Conservation (phyloP, 2,888 invertebrate species). For the Mantis religiosa region DNA sequence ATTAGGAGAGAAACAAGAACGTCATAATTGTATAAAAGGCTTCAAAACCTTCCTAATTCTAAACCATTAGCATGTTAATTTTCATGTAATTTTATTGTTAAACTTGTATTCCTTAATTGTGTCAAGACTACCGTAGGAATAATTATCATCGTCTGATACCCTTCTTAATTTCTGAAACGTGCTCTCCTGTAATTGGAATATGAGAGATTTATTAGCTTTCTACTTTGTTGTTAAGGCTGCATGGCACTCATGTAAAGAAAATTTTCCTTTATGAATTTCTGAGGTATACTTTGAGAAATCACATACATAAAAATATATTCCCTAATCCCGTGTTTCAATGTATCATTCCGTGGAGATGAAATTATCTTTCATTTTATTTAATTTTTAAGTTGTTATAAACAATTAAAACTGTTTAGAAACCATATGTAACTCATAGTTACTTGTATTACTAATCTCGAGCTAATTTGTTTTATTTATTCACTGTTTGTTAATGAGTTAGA, state of each 20-base stretch:
- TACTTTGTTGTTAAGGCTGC: neutral
- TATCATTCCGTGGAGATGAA: too few species aligned
- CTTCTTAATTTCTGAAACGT: neutral
- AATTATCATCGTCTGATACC: neutral
- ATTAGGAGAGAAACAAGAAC: neutral
- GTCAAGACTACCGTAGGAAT: neutral
- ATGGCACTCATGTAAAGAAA: neutral
- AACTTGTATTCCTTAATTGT: neutral
- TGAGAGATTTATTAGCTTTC: neutral
- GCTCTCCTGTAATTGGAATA: neutral
- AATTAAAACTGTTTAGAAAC: too few species aligned
- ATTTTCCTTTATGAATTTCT: too few species aligned
- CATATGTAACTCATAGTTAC: too few species aligned
- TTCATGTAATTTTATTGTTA: neutral
- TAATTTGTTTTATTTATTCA: too few species aligned
- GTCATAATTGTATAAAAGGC: neutral
- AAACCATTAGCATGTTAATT: neutral
- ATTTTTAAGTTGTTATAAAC: too few species aligned
- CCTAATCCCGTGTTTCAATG: too few species aligned
- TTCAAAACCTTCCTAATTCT: neutral
- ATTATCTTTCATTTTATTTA: too few species aligned
- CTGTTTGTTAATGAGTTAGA: too few species aligned
- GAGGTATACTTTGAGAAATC: too few species aligned
- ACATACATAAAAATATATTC: too few species aligned
- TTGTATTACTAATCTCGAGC: too few species aligned